These are phyloP conservation scores for Saccopteryx bilineata DNA, from an alignment of 2,113 vertebrate genomes.

Conservation along the genomic window DNA sequence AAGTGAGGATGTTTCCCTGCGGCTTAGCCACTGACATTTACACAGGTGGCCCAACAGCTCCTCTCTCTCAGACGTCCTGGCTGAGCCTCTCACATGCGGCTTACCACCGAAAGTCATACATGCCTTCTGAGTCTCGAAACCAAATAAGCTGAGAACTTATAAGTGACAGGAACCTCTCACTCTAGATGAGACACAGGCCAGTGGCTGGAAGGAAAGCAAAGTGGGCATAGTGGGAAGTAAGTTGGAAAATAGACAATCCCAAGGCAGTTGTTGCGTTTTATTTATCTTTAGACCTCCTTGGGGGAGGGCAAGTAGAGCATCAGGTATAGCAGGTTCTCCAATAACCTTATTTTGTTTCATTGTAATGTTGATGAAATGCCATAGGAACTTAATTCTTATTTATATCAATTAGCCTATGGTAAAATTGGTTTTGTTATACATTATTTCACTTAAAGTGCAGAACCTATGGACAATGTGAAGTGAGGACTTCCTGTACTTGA, in stretches of 20 bases:
- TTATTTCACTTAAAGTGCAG: background rate
- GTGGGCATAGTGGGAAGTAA: background rate
- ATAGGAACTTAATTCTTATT: background rate
- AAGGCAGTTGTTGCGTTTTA: background rate
- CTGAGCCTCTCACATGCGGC: background rate
- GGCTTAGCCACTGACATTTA: conserved; percentile 35
- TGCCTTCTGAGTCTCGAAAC: background rate
- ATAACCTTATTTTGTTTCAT: background rate
- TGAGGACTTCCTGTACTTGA: background rate
- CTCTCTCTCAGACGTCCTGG: background rate
- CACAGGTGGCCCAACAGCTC: background rate
- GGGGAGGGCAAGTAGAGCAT: background rate
- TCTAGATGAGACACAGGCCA: background rate
- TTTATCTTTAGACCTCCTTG: background rate
- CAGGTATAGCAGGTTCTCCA: background rate
- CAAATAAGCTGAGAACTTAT: background rate
- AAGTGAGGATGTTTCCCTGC: background rate
- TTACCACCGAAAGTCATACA: conserved; percentile 31
- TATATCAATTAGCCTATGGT: background rate
- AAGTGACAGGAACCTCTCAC: background rate
- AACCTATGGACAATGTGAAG: background rate
- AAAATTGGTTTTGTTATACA: background rate
- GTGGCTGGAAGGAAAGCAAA: background rate
- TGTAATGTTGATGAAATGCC: background rate
- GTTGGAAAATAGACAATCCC: background rate